Conservation (phyloP, 2,797 vertebrate species). For the Orientallactaga sibirica region DNA sequence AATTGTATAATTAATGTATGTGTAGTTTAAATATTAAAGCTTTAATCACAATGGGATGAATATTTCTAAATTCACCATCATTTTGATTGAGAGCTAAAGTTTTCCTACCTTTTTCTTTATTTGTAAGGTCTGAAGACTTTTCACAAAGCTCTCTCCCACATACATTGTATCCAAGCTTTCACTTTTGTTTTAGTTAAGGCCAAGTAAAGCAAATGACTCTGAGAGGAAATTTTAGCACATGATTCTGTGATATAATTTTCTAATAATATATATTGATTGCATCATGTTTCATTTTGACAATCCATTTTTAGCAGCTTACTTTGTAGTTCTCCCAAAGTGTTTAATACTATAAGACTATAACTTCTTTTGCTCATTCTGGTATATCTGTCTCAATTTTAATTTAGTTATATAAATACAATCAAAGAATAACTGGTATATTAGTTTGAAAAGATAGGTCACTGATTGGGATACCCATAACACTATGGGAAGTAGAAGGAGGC, state of each 20-base stretch:
- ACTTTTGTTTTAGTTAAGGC: slow-evolving; percentile 39
- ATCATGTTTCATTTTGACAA: neutral
- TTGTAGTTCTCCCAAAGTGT: slow-evolving; percentile 1
- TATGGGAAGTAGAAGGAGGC: neutral
- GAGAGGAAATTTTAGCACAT: neutral
- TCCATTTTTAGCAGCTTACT: neutral
- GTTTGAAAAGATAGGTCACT: neutral
- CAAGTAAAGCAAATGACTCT: neutral
- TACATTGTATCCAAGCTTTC: neutral
- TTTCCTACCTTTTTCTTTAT: neutral
- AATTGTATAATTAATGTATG: neutral
- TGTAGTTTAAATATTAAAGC: neutral
- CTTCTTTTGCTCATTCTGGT: neutral
- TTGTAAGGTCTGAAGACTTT: neutral
- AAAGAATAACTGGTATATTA: neutral
- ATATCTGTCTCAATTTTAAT: neutral
- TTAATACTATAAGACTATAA: neutral
- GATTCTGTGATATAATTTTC: slow-evolving; percentile 4
- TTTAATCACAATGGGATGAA: neutral
- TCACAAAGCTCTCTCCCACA: neutral
- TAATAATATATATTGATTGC: neutral
- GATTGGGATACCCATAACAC: neutral
- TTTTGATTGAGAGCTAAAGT: neutral
- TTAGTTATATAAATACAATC: neutral
- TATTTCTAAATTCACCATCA: neutral